A percentile compares a stretch with the other conserved stretches of the same genome.
These are phyloP conservation scores for Isurus oxyrinchus DNA, from an alignment of 2,113 vertebrate genomes.

Conservation along the genomic window DNA sequence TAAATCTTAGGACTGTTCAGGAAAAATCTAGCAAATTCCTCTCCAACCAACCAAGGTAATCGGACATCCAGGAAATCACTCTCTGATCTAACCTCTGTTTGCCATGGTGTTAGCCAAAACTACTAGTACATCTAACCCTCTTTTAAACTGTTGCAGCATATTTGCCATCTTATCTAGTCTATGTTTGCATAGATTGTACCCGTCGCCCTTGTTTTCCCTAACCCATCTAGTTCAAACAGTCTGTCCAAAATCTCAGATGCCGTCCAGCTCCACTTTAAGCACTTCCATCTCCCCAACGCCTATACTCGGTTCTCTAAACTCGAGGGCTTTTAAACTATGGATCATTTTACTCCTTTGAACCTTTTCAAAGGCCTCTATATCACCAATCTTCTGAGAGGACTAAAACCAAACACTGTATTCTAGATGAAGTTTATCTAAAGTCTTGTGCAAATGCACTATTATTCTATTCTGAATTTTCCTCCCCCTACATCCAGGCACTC, in stretches of 20 bases:
- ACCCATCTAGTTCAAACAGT: background rate
- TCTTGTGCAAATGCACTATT: background rate
- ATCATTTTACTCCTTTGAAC: background rate
- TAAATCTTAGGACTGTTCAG: too few species aligned
- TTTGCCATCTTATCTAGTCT: background rate
- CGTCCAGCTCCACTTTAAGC: background rate
- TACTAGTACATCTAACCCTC: background rate
- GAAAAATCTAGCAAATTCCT: background rate
- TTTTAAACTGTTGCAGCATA: background rate
- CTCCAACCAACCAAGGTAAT: background rate
- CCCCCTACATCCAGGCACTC: background rate
- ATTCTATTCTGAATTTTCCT: background rate
- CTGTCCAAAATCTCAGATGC: too few species aligned
- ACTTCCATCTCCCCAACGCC: background rate
- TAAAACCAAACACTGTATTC: background rate
- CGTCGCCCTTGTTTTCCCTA: background rate
- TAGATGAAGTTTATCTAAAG: background rate
- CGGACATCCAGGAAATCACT: background rate
- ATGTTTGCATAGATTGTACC: too few species aligned
- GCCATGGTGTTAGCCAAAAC: too few species aligned
- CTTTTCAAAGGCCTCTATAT: background rate
- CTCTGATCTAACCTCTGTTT: background rate
- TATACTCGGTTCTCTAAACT: background rate
- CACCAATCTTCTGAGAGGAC: background rate
- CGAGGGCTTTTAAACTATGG: background rate